Evolutionary conservation across 2,797 vertebrate genomes (phyloP), one percentile per base, ranked within the genome.

Genomic region (Linurgus olivaceus): DNA sequence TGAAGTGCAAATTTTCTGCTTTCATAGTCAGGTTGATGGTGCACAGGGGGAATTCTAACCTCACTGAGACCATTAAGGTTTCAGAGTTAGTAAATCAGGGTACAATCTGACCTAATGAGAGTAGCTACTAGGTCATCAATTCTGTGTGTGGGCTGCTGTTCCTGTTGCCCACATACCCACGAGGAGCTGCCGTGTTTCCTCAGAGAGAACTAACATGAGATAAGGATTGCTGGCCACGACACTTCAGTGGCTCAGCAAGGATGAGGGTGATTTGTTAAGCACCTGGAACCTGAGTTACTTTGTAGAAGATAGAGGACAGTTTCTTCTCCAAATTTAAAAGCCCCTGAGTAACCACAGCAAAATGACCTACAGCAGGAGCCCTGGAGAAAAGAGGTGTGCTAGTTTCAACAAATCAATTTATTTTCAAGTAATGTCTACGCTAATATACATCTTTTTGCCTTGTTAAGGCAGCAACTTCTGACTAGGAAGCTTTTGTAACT

Each of bases 11-110:
- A 78, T 92, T 62, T 90, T 93, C 55, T 83, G 57, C 81, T 91
- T 90, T 88, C 73, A 9, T 37, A 66, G 54, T 51, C 67, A 35
- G 68, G 75, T 58, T 92, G 84, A 78, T 62, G 75, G 59, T 35
- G 83, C 38, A 37, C 48, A 59, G 11, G 19, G 68, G 54, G 85
- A 90, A 87, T 86, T 78, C 68, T n/a, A 86, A 78, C 81, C 88
- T 89, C 81, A 24, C 26, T 11, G 84, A 87, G 86, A 82, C 81
- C 44, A 59, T 89, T 51, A 89, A 75, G 19, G 29, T 63, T 86
- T 92, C 44, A 57, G 42, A 90, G 38, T 83, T 70, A 93, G 78
- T 88, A 93, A 93, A 94, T 93, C 95, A 94, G 81, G 61, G 75
- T 65, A 58, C 37, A 66, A 62, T 45, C 63, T 88, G 72, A 75